Percentiles rank a stretch among this genome's conserved stretches.
These are phyloP conservation scores for Papilio polyxenes DNA, from an alignment of 1,140 invertebrate species.

Conservation along the genomic window DNA sequence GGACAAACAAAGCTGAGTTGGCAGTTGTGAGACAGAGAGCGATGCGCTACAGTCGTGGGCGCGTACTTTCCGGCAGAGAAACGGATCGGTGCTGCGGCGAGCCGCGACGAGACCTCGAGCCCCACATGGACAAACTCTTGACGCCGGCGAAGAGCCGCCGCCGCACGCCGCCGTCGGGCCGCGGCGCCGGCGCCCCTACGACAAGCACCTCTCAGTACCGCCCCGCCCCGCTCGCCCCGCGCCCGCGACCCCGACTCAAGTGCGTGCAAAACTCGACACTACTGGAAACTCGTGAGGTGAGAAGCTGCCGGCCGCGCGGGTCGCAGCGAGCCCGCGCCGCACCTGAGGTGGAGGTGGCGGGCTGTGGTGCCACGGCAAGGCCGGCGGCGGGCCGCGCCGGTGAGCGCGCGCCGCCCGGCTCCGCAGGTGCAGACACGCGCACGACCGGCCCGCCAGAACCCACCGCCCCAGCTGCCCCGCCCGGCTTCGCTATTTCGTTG, in stretches of 20 bases:
- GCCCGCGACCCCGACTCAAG: slow-evolving; percentile 70
- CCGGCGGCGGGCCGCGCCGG: slow-evolving; percentile 67
- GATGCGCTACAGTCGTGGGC: slow-evolving; percentile 73
- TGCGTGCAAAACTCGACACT: slow-evolving; percentile 75
- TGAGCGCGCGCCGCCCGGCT: slow-evolving; percentile 68
- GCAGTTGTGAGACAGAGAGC: slow-evolving; percentile 71
- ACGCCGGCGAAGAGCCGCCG: slow-evolving; percentile 87
- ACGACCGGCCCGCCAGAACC: slow-evolving; percentile 76
- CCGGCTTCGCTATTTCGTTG: slow-evolving; percentile 88
- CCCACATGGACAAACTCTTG: slow-evolving; percentile 87
- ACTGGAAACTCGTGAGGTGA: slow-evolving; percentile 73
- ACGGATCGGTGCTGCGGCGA: slow-evolving; percentile 88
- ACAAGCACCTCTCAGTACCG: slow-evolving; percentile 74
- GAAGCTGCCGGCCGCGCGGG: slow-evolving; percentile 63
- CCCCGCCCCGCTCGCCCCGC: slow-evolving; percentile 66
- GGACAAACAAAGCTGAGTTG: slow-evolving; percentile 73
- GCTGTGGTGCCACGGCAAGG: slow-evolving; percentile 76
- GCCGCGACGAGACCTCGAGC: slow-evolving; percentile 83
- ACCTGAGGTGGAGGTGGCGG: slow-evolving; percentile 81
- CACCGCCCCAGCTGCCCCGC: slow-evolving; percentile 58
- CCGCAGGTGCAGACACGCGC: slow-evolving; percentile 75
- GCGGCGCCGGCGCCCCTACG: slow-evolving; percentile 65
- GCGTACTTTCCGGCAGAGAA: slow-evolving; percentile 90
- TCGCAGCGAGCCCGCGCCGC: slow-evolving; percentile 59
- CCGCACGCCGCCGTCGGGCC: slow-evolving; percentile 78